A percentile compares a stretch with the other conserved stretches of the same genome.
phyloP scores from a whole-genome alignment of 2,113 vertebrate species.

The Cranoglanis bouderius region DNA sequence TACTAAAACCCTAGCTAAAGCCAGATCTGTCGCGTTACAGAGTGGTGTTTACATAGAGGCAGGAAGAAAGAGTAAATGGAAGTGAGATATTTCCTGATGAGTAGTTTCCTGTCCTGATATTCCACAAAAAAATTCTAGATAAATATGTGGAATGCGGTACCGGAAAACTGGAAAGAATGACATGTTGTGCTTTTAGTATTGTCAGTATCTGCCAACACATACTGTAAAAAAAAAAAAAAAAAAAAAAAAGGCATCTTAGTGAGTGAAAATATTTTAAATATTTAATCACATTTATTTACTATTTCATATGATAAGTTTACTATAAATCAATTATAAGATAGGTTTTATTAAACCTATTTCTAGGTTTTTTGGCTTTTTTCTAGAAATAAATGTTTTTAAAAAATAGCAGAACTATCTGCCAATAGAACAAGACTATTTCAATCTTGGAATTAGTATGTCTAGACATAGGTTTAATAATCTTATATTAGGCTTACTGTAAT shows the following conservation, averaged over 20 bases:
- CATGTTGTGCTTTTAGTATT: background rate
- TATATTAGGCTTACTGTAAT: background rate
- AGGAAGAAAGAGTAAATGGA: slow-evolving; percentile 23
- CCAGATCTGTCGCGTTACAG: background rate
- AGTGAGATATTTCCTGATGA: background rate
- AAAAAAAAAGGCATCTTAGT: background rate
- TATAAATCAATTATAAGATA: background rate
- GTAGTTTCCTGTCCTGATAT: background rate
- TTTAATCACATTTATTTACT: background rate
- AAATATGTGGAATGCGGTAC: background rate
- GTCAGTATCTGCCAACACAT: background rate
- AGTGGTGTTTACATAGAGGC: background rate
- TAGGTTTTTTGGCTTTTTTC: background rate
- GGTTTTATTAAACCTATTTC: background rate
- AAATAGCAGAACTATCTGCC: background rate
- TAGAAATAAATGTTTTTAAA: background rate
- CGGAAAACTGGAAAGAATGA: background rate
- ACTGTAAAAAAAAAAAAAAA: background rate
- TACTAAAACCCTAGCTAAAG: background rate
- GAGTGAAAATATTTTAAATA: background rate
- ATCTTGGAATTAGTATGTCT: background rate
- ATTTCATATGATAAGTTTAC: background rate
- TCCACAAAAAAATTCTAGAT: background rate
- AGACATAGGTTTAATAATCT: background rate
- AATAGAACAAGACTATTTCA: background rate